A percentile compares a stretch with the other conserved stretches of the same genome.
These are phyloP conservation scores for Protonemura montana DNA, from an alignment of 2,888 invertebrate species.

Conservation along the genomic window DNA sequence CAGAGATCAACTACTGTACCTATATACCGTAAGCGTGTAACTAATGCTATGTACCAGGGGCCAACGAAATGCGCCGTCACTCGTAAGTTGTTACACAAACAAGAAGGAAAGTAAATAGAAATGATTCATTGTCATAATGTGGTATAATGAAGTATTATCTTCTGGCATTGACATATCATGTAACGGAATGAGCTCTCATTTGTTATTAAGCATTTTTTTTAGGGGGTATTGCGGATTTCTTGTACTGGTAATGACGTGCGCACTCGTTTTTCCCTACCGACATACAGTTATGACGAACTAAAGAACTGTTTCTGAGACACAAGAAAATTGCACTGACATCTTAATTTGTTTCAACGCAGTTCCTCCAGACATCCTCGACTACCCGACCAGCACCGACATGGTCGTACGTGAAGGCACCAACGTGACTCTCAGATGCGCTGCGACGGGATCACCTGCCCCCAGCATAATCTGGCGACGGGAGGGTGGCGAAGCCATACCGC, in stretches of 20 bases:
- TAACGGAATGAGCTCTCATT: neutral
- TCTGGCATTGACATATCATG: neutral
- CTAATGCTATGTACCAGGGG: neutral
- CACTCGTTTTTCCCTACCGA: neutral
- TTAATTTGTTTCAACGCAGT: conserved; percentile 61
- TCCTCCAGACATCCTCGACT: conserved; percentile 86
- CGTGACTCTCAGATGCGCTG: conserved; percentile 85
- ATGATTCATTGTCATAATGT: neutral
- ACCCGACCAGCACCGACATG: conserved; percentile 86
- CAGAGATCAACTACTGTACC: neutral
- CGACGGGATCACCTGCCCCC: conserved; percentile 85
- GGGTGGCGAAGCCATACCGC: conserved; percentile 72
- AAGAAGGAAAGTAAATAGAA: neutral
- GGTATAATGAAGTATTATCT: neutral
- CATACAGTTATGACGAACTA: neutral
- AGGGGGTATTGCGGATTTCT: too few species aligned
- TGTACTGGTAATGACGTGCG: too few species aligned
- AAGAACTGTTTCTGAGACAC: neutral
- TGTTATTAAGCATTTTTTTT: neutral
- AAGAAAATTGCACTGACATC: neutral
- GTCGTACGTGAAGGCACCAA: conserved; percentile 86
- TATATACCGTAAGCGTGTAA: neutral
- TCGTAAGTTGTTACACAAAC: neutral
- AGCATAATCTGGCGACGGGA: conserved; percentile 88
- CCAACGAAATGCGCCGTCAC: neutral